Evolutionary conservation across 2,888 invertebrate species (phyloP), one percentile per base, ranked within the genome.

Genomic region (Andrena praecox): DNA sequence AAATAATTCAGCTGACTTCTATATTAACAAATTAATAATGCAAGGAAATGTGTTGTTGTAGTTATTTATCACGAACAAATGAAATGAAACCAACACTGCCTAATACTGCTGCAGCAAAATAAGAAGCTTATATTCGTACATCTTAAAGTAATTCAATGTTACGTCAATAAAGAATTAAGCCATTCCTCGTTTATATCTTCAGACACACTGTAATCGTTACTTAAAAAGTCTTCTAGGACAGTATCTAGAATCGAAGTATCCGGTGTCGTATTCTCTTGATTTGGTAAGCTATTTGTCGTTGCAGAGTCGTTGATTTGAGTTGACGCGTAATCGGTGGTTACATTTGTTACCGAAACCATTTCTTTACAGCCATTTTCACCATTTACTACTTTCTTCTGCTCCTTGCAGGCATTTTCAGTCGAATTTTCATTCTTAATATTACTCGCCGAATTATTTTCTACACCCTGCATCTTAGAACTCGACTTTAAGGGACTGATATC

Each of bases 131-230:
- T 4, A 60, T 27, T 54, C 35, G 1, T 16, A 42, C 5, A 42
- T 42, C 42, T 5, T 16, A 33, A 24, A 33, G 20, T 27, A 27
- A 24, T 50, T n/a, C 24, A 54, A 29, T 24, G 0, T 60, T 76
- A 78, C n/a, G 0, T 63, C 10, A 87, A 63, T 20, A 87, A 29
- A 20, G 81, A 77, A 29, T 79, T 16, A 69, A 87, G 27, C 87
- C 87, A 87, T 8, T 85, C 85, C 29, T 87, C 87, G 48, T 50
- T 77, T 66, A 70, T 63, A 67, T 85, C 72, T 66, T 75, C 77
- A 27, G 73, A 68, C 33, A 66, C 33, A 31, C 3, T 63, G 24
- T 52, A 69, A 74, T 79, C 56, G 27, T 67, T 70, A 54, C 16
- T 71, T 60, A 85, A 29, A 54, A 78, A 59, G 7, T 83, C 83